Conservation (phyloP, 2,797 vertebrate genomes). For the Lagorchestes hirsutus region DNA sequence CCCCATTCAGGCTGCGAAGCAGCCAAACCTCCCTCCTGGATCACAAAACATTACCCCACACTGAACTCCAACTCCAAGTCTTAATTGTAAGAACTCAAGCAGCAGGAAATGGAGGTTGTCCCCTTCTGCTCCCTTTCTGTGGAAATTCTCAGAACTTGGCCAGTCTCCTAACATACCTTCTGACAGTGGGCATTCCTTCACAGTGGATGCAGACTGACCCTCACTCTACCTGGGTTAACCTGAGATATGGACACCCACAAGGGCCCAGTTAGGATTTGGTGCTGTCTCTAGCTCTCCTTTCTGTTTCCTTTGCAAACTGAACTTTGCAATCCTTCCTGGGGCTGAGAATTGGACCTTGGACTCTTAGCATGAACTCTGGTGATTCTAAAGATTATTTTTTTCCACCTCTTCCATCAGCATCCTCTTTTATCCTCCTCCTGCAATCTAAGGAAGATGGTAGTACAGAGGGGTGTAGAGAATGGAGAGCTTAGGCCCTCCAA, state of each 20-base stretch:
- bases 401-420: neutral
- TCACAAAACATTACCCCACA: neutral
- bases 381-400: neutral
- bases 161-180: neutral
- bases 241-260: neutral
- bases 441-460: neutral
- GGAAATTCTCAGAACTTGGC: neutral
- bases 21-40: neutral
- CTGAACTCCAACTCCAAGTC: neutral
- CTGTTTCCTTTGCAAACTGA: too few species aligned
- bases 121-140: too few species aligned
- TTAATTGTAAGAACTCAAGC: neutral
- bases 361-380: neutral
- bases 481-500: too few species aligned
- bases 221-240: too few species aligned
- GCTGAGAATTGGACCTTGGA: neutral
- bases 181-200: too few species aligned
- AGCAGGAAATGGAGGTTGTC: neutral
- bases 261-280: neutral
- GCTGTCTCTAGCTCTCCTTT: neutral
- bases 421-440: neutral
- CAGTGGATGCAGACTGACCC: too few species aligned
- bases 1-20: too few species aligned
- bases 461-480: neutral
- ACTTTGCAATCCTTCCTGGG: neutral